Evolutionary conservation across 2,797 vertebrate genomes (phyloP).

Genomic region (Microctenopoma lineatum): DNA sequence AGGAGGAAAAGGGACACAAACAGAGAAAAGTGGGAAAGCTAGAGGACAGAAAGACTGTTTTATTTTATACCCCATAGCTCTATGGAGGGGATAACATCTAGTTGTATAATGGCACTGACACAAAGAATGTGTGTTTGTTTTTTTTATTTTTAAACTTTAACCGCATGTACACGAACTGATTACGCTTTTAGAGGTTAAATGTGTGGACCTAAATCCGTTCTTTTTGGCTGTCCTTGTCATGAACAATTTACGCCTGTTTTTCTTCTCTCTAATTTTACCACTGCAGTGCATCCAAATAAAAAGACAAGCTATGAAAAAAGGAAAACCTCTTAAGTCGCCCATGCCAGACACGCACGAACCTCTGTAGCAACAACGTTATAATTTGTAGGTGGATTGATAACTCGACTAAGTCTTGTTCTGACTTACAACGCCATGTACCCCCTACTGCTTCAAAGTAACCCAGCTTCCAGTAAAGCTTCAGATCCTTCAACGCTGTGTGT

Average conservation of each 20-base stretch:
- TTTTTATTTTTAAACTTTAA: constrained; percentile 61
- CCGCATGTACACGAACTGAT: constrained; percentile 52
- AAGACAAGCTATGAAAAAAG: constrained; percentile 29
- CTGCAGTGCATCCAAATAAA: constrained; percentile 57
- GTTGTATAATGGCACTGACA: constrained; percentile 48
- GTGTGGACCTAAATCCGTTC: constrained; percentile 42
- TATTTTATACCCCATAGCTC: constrained; percentile 52
- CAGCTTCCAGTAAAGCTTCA: constrained; percentile 55
- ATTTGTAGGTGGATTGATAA: constrained; percentile 68
- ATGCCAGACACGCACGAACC: constrained; percentile 40
- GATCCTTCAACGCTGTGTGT: constrained; percentile 51
- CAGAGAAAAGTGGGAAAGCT: constrained; percentile 66
- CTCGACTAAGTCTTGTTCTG: constrained; percentile 50
- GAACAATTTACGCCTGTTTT: constrained; percentile 47
- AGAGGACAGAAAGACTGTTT: constrained; percentile 66
- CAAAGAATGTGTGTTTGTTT: constrained; percentile 57
- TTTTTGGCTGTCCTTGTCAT: constrained; percentile 45
- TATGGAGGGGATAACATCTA: constrained; percentile 21
- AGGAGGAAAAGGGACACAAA: constrained; percentile 63
- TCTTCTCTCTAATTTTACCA: constrained; percentile 58
- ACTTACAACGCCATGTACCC: constrained; percentile 51
- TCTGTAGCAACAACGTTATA: constrained; percentile 54
- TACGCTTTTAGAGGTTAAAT: constrained; percentile 43
- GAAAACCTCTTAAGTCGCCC: constrained; percentile 39
- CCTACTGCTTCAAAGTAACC: constrained; percentile 70